Base-by-base conservation (phyloP, 2,797 vertebrate species). In the Peromyscus nudipes region DNA sequence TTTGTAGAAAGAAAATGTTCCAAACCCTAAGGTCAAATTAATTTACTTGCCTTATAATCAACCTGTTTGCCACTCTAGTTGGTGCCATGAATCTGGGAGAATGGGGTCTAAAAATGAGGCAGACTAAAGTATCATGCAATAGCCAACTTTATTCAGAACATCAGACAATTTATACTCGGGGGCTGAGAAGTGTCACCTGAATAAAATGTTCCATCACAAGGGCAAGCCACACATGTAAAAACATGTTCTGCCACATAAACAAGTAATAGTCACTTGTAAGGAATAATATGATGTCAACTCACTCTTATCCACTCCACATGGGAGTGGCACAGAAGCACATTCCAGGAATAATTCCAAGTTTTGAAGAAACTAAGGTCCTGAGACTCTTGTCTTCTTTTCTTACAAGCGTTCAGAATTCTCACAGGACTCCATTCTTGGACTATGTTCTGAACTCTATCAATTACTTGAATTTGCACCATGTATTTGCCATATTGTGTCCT, bases 21-120 rank as follows among this genome's bases (percentile, higher is more conserved):
- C 49, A 94, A 92, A 90, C 5, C 29, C 34, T 65, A 94, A 92
- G 46, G 34, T 82, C 79, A 94, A 81, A 43, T 60, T 86, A 87
- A 89, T 60, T 69, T 4, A 57, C 13, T 89, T 87, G 49, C 71
- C 37, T 93, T 60, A 65, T 31, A 93, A 71, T 92, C 43, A 46
- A n/a, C 31, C 64, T n/a, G 2, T n/a, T 69, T 52, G 14, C 46
- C 43, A 1, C 64, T 85, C 64, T 52, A 52, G 31, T 84, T 65
- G 21, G 21, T 52, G 64, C 12, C 11, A 0, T 67, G 43, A 52
- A 52, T 12, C 64, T 52, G 21, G 16, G 19, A 85, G 21, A n/a
- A 3, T 2, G 3, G 40, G 31, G 0, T 1, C 31, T 67, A 14
- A 69, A 85, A 52, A 23, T 16, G 64, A 69, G 43, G 64, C 1